Percentiles rank a stretch among this genome's conserved stretches.
phyloP scores from a whole-genome alignment of 2,888 invertebrate species.

The Thecocarcelia acutangulata region DNA sequence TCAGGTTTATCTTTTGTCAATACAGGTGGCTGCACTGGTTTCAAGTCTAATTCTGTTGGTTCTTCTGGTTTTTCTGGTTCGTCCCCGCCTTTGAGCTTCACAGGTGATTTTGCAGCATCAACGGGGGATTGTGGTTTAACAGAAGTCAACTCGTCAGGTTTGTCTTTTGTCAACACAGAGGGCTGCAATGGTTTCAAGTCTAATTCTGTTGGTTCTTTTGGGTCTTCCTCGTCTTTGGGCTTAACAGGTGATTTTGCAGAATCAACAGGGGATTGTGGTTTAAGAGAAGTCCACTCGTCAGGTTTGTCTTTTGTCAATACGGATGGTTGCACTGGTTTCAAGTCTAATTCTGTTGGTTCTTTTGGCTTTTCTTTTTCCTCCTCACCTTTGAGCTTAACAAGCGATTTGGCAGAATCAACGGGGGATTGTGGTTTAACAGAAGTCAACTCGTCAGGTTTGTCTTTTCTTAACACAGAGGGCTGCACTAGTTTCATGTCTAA shows the following conservation, averaged over 20 bases:
- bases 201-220: neutral
- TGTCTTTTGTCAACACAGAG: neutral
- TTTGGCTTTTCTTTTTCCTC: neutral
- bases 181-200: neutral
- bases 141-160: neutral
- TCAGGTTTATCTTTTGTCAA: too few species aligned
- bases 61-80: too few species aligned
- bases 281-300: neutral
- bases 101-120: neutral
- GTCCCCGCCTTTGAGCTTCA: too few species aligned
- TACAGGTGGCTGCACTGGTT: neutral
- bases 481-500: neutral
- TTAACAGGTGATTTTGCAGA: neutral
- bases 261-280: neutral
- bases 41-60: neutral
- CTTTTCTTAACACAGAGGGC: neutral
- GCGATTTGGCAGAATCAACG: constrained; percentile 3
- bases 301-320: neutral
- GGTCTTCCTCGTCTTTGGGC: neutral
- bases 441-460: neutral
- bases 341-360: neutral
- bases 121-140: constrained; percentile 4
- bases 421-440: constrained; percentile 24
- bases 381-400: neutral
- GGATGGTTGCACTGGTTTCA: neutral